Evolutionary conservation across 2,888 invertebrate genomes (phyloP).

Genomic region (Eupithecia dodoneata): DNA sequence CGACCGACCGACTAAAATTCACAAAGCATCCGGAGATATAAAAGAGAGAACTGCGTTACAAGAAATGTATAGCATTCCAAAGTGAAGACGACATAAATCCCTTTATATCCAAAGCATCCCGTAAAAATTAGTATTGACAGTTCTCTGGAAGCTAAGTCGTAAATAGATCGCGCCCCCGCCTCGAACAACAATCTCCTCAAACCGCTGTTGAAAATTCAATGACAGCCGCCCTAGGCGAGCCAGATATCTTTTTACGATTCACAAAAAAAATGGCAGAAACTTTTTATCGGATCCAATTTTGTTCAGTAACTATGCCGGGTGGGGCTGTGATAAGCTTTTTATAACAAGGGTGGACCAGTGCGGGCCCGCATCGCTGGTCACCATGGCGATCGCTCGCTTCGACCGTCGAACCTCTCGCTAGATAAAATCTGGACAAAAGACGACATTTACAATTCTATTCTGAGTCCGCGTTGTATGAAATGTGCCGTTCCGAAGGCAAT

Average conservation of each 20-base stretch:
- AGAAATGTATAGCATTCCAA: background rate
- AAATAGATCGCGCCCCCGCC: constrained; percentile 53
- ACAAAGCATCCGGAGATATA: background rate
- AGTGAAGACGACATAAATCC: constrained; percentile 12
- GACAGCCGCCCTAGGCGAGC: constrained; percentile 62
- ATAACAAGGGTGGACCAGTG: constrained; percentile 60
- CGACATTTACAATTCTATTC: constrained; percentile 38
- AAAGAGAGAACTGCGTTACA: background rate
- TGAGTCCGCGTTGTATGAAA: constrained; percentile 37
- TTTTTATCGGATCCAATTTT: constrained; percentile 73
- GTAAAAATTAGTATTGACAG: constrained; percentile 57
- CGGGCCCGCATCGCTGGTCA: constrained; percentile 13
- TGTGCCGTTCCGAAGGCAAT: constrained; percentile 45
- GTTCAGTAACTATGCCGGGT: constrained; percentile 68
- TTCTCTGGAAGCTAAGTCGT: constrained; percentile 44
- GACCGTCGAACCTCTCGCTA: constrained; percentile 39
- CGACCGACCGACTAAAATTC: background rate
- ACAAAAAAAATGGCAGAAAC: constrained; percentile 66
- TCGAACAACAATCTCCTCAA: constrained; percentile 60
- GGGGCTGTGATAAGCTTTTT: constrained; percentile 72
- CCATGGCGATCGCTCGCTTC: constrained; percentile 47
- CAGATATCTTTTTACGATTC: constrained; percentile 68
- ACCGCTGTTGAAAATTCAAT: constrained; percentile 70
- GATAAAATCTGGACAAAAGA: constrained; percentile 41
- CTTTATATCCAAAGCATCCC: constrained; percentile 43